Base-by-base conservation (phyloP, 2,113 vertebrate species). In the Coptodon rendalli region DNA sequence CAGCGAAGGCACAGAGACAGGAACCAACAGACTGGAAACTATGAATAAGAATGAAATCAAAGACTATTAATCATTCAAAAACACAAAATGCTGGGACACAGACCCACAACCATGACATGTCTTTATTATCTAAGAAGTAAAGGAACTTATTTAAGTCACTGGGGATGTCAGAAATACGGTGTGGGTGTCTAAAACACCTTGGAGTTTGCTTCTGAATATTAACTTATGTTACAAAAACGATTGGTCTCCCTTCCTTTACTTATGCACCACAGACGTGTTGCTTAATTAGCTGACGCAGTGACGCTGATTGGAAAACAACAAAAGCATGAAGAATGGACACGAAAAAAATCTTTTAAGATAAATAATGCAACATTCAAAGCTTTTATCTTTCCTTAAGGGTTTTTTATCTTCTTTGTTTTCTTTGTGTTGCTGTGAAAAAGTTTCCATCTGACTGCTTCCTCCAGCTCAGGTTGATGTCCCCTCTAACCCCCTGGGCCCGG, bases 281-380 rank as follows among this genome's bases (percentile, higher is more conserved):
- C 1, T 9, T 19, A n/a, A 3, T 52, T 5, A n/a, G 17, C 50
- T 0, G 50, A 52, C 0, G 4, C 17, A 5, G 48, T 19, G 48
- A 52, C 0, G 17, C 48, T 1, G 50, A 53, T 10, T 53, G 19
- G 50, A n/a, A 52, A 52, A 52, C 1, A 52, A 9, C 0, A 52
- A 52, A 52, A 52, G 19, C 17, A 52, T 52, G 50, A 19, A n/a
- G 50, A 52, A 10, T 52, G 50, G 9, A 52, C 50, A n/a, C 5
- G 4, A n/a, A 53, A n/a, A n/a, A 53, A n/a, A 48, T 53, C 9
- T 53, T n/a, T 53, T 19, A n/a, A 53, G 50, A 53, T 0, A 53
- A 53, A 1, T 53, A 53, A 53, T 53, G 19, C 5, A 52, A 52
- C 17, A 52, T 1, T n/a, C 50, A n/a, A n/a, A 52, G 50, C 50